Evolutionary conservation across 92 coral and sea anemone species (phyloP).

Genomic region (Bergia puertoricense): DNA sequence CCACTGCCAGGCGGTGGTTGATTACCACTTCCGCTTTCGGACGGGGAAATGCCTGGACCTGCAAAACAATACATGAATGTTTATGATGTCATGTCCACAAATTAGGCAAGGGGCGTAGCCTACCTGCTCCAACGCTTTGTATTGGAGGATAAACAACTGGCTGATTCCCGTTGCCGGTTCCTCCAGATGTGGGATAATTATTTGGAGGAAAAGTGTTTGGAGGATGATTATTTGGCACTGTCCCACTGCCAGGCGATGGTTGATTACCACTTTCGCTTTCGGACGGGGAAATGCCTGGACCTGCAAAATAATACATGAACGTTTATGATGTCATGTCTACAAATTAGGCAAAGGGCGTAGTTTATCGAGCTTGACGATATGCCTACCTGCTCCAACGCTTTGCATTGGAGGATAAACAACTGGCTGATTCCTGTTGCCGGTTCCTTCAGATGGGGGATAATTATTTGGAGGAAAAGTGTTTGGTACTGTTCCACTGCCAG

Average conservation of each 20-base stretch:
- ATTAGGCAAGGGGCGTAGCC: not conserved
- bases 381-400: not conserved
- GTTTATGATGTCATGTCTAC: not conserved
- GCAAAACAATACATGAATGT: not conserved
- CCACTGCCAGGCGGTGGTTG: constrained; percentile 21
- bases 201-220: not conserved
- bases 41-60: not conserved
- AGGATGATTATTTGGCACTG: not conserved
- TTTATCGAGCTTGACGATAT: too few relatives aligned
- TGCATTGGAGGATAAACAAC: constrained; percentile 14
- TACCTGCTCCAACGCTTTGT: constrained; percentile 9
- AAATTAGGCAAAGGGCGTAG: not conserved
- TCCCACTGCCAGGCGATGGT: constrained; percentile 8
- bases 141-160: constrained; percentile 11
- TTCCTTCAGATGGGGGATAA: not conserved
- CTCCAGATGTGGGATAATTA: constrained; percentile 4
- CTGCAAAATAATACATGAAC: not conserved
- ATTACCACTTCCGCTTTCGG: not conserved
- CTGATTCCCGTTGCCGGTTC: constrained; percentile 22
- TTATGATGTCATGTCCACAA: not conserved
- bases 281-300: not conserved
- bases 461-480: not conserved
- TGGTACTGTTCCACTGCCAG: constrained; percentile 32
- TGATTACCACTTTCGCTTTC: constrained; percentile 3
- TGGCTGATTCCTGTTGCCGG: constrained; percentile 25